Base-by-base conservation (phyloP, 2,888 invertebrate genomes). In the Yponomeuta evonymella region DNA sequence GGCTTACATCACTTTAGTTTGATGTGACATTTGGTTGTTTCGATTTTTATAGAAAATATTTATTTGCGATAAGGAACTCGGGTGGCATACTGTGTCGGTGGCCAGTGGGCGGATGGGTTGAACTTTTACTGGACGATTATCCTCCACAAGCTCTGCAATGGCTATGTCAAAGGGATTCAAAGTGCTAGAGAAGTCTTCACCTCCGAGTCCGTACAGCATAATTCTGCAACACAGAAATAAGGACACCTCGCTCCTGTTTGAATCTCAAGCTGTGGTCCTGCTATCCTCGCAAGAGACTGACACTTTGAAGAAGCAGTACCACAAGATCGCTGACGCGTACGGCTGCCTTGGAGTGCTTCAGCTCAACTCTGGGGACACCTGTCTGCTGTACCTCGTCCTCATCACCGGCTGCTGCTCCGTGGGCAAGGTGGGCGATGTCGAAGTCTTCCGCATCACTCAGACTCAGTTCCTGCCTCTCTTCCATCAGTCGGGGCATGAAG, bases 321-420 rank as follows among this genome's bases (percentile, higher is more conserved):
- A 95, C 15, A 98, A 98, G 92, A 94, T 98, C 66, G 92, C 97
- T 70, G 99, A 99, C 90, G 98, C 98, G 0, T 99, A 99, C 86
- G 99, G 98, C 43, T 98, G 98, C 81, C 92, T 99, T 71, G 99
- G 99, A 67, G 98, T 98, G 2, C 93, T 99, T 0, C 97, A 98
- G 80, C 87, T 97, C 67, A 96, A 96, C 86, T 95, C 96, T 73
- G 97, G 97, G 70, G 97, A 97, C 83, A 95, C 94, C 80, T 96
- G 96, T 62, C 94, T 97, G 71, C 93, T 97, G 69, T 98, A 98
- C 81, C 94, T 99, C 72, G 97, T 99, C 10, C 94, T 99, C 81
- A 96, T 99, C 70, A 98, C 97, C 15, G 98, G 98, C 58, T 99
- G 98, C 87, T 95, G 98, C 77, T 99, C 99, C 10, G 96, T 99